phyloP scores from a whole-genome alignment of 2,113 vertebrate species.

The Muscicapa adusta region DNA sequence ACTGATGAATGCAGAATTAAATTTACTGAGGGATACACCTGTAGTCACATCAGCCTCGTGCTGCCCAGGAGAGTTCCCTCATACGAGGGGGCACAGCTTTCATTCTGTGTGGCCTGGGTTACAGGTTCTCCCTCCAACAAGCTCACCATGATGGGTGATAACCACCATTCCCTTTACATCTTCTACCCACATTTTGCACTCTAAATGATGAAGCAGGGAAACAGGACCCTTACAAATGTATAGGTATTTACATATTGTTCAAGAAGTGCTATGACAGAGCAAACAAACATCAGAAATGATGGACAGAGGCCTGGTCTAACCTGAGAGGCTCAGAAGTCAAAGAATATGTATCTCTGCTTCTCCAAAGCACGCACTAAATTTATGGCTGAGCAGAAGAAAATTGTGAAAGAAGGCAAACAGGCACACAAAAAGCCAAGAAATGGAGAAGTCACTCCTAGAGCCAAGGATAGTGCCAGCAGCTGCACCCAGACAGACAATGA shows the following conservation, averaged over 20 bases:
- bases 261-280: not conserved
- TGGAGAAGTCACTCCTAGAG: not conserved
- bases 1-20: not conserved
- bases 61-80: not conserved
- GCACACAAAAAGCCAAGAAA: not conserved
- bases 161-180: not conserved
- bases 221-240: not conserved
- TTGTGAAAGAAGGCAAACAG: not conserved
- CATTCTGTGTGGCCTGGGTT: accelerated
- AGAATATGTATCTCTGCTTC: not conserved
- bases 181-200: not conserved
- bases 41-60: not conserved
- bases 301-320: not conserved
- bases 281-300: not conserved
- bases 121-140: not conserved
- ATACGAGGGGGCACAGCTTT: not conserved
- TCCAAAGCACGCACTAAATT: not conserved
- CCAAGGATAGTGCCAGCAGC: not conserved
- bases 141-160: not conserved
- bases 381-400: not conserved
- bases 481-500: not conserved
- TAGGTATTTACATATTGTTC: not conserved
- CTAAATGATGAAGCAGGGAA: not conserved
- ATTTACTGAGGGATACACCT: not conserved
- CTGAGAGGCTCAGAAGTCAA: not conserved